A percentile compares a stretch with the other conserved stretches of the same genome.
These are phyloP conservation scores for Drosophila melanica DNA, from an alignment of 1,140 invertebrate genomes.

Conservation along the genomic window DNA sequence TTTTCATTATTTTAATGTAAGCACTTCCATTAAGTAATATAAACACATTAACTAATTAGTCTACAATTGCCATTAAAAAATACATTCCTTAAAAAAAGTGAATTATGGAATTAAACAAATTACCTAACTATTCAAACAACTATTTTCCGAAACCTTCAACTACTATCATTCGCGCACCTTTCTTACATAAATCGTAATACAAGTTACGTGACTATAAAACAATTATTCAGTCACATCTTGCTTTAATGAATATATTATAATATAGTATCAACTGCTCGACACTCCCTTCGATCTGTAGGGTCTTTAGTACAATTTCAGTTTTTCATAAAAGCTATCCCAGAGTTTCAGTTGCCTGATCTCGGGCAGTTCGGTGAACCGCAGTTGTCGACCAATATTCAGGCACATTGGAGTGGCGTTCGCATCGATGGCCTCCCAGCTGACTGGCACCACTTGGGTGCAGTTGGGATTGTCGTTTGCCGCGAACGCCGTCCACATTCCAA, in stretches of 20 bases:
- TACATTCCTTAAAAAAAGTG: too few species aligned
- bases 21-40: too few species aligned
- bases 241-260: neutral
- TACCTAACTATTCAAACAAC: too few species aligned
- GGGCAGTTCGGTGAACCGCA: conserved; percentile 76
- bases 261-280: neutral
- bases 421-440: conserved; percentile 54
- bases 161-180: neutral
- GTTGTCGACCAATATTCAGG: conserved; percentile 78
- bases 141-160: too few species aligned
- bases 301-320: conserved; percentile 38
- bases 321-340: conserved; percentile 82
- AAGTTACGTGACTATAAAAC: neutral
- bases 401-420: conserved; percentile 51
- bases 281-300: neutral
- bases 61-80: too few species aligned
- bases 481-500: conserved; percentile 84
- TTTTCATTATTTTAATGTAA: too few species aligned
- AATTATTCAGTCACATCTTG: too few species aligned
- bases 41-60: too few species aligned
- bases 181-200: neutral
- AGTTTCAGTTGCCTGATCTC: conserved; percentile 77
- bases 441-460: conserved; percentile 32
- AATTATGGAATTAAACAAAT: too few species aligned
- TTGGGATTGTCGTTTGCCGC: conserved; percentile 76